These are phyloP conservation scores for Ectropis crepuscularia DNA, from an alignment of 2,888 invertebrate genomes.

Conservation along the genomic window DNA sequence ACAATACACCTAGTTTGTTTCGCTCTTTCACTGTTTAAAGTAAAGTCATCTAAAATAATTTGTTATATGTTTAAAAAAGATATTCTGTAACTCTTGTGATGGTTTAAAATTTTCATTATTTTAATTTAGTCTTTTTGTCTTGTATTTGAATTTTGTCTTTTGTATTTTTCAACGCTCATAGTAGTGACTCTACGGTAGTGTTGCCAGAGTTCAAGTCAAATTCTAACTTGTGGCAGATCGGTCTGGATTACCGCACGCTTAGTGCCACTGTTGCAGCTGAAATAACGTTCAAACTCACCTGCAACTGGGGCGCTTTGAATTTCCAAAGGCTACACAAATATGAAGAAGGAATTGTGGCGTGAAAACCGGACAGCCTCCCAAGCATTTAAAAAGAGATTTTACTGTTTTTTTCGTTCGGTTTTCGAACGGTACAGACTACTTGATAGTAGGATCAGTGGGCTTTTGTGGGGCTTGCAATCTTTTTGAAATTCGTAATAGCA, in stretches of 20 bases:
- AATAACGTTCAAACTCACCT: conserved; percentile 22
- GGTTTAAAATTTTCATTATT: no score
- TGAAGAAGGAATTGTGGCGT: neutral
- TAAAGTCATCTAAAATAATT: no score
- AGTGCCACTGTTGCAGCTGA: conserved; percentile 37
- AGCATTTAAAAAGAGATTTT: neutral
- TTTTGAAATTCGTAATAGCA: neutral
- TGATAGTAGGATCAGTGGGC: no score
- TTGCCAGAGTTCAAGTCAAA: conserved; percentile 28
- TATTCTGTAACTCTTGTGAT: no score
- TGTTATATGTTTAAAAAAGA: no score
- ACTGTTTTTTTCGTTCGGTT: conserved; percentile 2
- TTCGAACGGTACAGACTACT: neutral
- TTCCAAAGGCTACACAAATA: conserved; percentile 24
- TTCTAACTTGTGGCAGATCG: conserved; percentile 30
- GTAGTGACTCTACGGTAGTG: conserved; percentile 23
- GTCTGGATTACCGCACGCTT: conserved; percentile 44
- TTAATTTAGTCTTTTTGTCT: no score
- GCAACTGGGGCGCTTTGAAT: conserved; percentile 27
- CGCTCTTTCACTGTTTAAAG: no score
- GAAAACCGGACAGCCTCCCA: conserved; percentile 7
- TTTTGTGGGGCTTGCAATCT: neutral
- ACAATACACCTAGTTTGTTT: no score
- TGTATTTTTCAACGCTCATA: conserved; percentile 4
- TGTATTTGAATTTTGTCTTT: no score